These are phyloP conservation scores for Sarcophilus harrisii DNA, from an alignment of 2,797 vertebrate genomes.

Conservation along the genomic window DNA sequence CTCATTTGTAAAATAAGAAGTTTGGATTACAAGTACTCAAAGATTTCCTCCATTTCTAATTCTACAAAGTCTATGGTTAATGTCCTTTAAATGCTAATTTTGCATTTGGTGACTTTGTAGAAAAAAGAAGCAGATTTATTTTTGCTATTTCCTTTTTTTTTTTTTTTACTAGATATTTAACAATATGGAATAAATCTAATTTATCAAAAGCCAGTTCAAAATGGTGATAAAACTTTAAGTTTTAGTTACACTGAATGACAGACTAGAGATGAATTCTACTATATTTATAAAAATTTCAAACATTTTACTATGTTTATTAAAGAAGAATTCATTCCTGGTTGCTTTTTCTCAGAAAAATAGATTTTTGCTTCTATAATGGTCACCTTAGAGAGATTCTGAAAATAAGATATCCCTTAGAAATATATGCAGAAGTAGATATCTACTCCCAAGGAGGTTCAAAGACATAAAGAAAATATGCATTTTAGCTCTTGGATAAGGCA, in stretches of 20 bases:
- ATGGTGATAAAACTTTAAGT: background rate
- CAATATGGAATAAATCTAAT: slow-evolving; percentile 49
- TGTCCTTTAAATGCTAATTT: background rate
- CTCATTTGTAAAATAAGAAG: background rate
- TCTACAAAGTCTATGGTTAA: background rate
- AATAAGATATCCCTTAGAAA: background rate
- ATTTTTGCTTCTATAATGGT: background rate
- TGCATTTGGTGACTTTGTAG: slow-evolving; percentile 44
- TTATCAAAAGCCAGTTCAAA: background rate
- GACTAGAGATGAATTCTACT: background rate
- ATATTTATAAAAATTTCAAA: background rate
- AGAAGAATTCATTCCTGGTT: slow-evolving; percentile 17
- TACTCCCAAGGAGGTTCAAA: background rate
- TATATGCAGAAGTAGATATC: background rate
- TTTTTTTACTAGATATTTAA: slow-evolving; percentile 27
- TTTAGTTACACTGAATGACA: background rate
- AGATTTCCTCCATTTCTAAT: background rate
- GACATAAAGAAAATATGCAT: background rate
- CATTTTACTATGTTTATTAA: background rate
- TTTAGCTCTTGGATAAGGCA: too few species aligned
- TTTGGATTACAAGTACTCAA: background rate
- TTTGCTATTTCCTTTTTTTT: background rate
- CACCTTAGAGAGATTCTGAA: background rate
- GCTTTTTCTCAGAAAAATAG: background rate
- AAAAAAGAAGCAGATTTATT: slow-evolving; percentile 48